A percentile compares a stretch with the other conserved stretches of the same genome.
Evolutionary conservation across 1,140 invertebrate species (phyloP).

Genomic region (Aphis craccivora): DNA sequence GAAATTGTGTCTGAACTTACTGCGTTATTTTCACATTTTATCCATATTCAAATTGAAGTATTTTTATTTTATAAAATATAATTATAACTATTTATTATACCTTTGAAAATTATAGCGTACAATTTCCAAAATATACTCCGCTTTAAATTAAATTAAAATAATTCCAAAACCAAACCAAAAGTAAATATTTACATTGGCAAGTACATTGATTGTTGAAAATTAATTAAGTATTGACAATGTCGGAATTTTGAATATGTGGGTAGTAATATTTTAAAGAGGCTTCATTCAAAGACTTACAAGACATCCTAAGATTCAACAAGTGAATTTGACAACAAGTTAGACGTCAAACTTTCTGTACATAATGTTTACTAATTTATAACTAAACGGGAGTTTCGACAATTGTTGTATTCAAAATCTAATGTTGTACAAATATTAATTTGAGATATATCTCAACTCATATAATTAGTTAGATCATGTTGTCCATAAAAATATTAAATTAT

Average conservation of each 20-base stretch:
- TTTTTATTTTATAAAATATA: background rate
- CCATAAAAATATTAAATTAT: background rate
- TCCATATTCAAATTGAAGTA: background rate
- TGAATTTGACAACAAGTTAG: background rate
- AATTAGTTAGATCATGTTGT: background rate
- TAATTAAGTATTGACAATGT: background rate
- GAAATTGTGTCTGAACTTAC: background rate
- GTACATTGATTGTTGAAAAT: background rate
- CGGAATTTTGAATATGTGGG: background rate
- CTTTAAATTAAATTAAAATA: background rate
- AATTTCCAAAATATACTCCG: background rate
- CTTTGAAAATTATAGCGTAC: background rate
- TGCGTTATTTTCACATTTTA: background rate
- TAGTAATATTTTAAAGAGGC: background rate
- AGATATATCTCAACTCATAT: background rate
- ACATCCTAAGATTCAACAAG: background rate
- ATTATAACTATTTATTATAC: background rate
- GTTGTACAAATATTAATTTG: background rate
- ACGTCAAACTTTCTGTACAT: background rate
- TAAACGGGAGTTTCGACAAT: background rate
- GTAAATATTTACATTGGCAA: background rate
- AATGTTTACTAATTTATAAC: background rate
- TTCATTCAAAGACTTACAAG: background rate
- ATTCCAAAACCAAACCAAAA: background rate
- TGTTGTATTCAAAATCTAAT: background rate